phyloP scores from a whole-genome alignment of 2,888 invertebrate species.

The Mythimna impura region DNA sequence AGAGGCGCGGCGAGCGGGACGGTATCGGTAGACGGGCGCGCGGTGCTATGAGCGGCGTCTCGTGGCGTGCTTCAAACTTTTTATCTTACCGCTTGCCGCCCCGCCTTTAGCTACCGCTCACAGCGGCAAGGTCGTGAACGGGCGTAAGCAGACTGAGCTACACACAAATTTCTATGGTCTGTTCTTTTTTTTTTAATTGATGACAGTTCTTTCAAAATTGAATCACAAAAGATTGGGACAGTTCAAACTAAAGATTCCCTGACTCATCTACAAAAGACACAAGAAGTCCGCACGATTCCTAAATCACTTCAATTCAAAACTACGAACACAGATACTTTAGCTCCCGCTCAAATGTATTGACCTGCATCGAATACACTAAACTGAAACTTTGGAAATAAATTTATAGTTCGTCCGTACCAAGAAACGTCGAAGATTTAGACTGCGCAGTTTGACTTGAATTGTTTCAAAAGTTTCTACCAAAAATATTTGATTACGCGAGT shows the following conservation, averaged over 20 bases:
- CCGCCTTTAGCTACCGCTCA: too few species aligned
- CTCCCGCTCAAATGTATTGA: constrained; percentile 75
- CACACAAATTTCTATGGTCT: too few species aligned
- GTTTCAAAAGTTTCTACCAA: constrained; percentile 55
- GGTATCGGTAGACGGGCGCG: too few species aligned
- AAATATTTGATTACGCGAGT: constrained; percentile 60
- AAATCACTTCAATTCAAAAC: constrained; percentile 57
- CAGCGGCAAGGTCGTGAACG: too few species aligned
- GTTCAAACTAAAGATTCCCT: constrained; percentile 5
- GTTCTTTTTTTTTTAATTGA: too few species aligned
- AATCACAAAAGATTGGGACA: neutral
- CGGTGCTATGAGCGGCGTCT: too few species aligned
- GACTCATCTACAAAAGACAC: constrained; percentile 34
- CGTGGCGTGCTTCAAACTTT: too few species aligned
- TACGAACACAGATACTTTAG: constrained; percentile 66
- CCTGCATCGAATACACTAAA: constrained; percentile 75
- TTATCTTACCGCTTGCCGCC: too few species aligned
- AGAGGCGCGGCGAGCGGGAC: too few species aligned
- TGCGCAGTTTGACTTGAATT: constrained; percentile 52
- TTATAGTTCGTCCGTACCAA: constrained; percentile 71
- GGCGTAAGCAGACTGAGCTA: too few species aligned
- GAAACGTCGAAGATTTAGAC: constrained; percentile 59
- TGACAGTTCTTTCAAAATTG: neutral
- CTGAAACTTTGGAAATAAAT: constrained; percentile 81
- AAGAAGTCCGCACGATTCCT: constrained; percentile 42